A percentile compares a stretch with the other conserved stretches of the same genome.
phyloP scores from a whole-genome alignment of 2,113 vertebrate species.

The Leptobrachium leishanense region DNA sequence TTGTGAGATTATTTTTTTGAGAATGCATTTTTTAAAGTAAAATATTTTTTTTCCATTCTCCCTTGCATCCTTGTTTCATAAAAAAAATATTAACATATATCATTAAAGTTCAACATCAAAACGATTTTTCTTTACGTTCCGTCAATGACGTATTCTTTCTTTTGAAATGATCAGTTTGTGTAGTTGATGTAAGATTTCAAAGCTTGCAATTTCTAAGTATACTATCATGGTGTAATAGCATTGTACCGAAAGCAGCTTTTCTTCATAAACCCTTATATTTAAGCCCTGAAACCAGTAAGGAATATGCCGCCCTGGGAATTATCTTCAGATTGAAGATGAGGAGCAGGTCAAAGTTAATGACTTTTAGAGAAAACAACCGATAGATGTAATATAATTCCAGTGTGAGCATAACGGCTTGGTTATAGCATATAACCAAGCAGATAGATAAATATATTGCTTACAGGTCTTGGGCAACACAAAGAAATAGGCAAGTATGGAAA shows the following conservation, averaged over 20 bases:
- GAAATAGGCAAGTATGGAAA: too few relatives aligned
- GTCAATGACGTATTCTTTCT: slow-evolving; percentile 59
- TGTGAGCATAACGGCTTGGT: slow-evolving; percentile 56
- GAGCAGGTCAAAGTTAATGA: slow-evolving; percentile 69
- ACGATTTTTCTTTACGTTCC: not conserved
- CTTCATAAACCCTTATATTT: slow-evolving; percentile 75
- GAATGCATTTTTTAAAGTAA: too few relatives aligned
- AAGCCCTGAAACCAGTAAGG: slow-evolving; percentile 72
- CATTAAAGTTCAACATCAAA: not conserved
- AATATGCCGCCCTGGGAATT: slow-evolving; percentile 71
- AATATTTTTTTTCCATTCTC: too few relatives aligned
- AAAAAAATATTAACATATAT: not conserved
- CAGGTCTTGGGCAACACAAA: not conserved
- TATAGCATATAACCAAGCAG: slow-evolving; percentile 49
- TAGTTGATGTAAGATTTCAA: slow-evolving; percentile 62
- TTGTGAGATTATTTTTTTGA: too few relatives aligned
- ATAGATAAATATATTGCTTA: slow-evolving; percentile 55
- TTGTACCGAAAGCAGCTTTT: slow-evolving; percentile 78
- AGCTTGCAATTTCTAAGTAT: slow-evolving; percentile 72
- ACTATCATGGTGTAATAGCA: slow-evolving; percentile 75
- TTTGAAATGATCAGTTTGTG: slow-evolving; percentile 69
- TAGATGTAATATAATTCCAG: slow-evolving; percentile 60
- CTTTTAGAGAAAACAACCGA: slow-evolving; percentile 59
- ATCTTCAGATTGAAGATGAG: slow-evolving; percentile 77
- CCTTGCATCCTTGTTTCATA: slow-evolving; percentile 9